Conservation (phyloP, 2,888 invertebrate genomes). For the Leistus spinibarbis region DNA sequence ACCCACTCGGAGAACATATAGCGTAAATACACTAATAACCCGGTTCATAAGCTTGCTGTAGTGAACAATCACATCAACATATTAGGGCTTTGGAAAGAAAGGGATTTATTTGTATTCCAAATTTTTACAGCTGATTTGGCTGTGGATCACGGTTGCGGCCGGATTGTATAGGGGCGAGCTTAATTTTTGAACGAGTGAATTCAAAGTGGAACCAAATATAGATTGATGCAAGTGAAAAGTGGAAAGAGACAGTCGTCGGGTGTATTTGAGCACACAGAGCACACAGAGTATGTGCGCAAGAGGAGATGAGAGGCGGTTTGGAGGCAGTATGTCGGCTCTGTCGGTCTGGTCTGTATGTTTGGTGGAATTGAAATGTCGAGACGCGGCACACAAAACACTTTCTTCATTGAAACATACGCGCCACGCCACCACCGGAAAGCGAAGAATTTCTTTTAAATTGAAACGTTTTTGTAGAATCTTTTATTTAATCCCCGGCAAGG, state of each 20-base stretch:
- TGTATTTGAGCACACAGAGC: background rate
- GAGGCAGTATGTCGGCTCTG: background rate
- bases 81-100: too few relatives aligned
- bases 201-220: background rate
- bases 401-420: conserved; percentile 36
- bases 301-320: background rate
- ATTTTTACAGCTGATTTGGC: too few relatives aligned
- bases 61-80: too few relatives aligned
- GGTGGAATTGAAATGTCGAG: conserved; percentile 30
- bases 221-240: background rate
- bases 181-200: background rate
- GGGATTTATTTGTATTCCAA: too few relatives aligned
- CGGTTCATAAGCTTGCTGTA: too few relatives aligned
- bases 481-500: conserved; percentile 31
- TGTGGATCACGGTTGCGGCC: too few relatives aligned
- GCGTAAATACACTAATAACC: too few relatives aligned
- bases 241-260: too few relatives aligned
- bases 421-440: conserved; percentile 18
- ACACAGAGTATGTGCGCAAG: too few relatives aligned
- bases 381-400: conserved; percentile 28
- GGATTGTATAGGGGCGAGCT: background rate
- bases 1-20: too few relatives aligned
- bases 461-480: conserved; percentile 37
- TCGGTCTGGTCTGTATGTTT: background rate
- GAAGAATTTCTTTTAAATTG: conserved; percentile 38